A percentile compares a stretch with the other conserved stretches of the same genome.
These are phyloP conservation scores for Drosophila orena DNA, from an alignment of 1,140 invertebrate species.

Conservation along the genomic window DNA sequence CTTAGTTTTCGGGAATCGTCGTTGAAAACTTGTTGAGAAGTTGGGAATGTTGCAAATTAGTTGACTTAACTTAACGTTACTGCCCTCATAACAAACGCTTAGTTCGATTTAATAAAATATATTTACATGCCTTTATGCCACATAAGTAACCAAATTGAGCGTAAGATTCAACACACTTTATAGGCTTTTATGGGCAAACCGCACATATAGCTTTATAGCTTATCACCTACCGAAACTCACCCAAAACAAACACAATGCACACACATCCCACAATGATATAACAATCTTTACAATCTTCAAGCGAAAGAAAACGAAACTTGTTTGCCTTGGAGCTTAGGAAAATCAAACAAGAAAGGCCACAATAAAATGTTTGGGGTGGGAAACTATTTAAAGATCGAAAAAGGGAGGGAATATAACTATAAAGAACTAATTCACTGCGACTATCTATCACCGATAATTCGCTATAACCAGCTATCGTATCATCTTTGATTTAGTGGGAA, in stretches of 20 bases:
- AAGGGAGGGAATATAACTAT: background rate
- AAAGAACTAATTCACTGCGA: constrained; percentile 16
- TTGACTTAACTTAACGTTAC: constrained; percentile 43
- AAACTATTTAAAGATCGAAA: constrained; percentile 10
- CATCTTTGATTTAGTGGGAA: constrained; percentile 50
- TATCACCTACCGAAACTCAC: constrained; percentile 33
- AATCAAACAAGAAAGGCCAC: constrained; percentile 55
- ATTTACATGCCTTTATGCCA: too few species aligned
- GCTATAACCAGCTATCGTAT: constrained; percentile 49
- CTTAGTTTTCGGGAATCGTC: constrained; percentile 26
- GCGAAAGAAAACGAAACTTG: constrained; percentile 54
- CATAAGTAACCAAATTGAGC: constrained; percentile 45
- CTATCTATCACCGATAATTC: constrained; percentile 29
- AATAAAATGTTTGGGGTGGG: background rate
- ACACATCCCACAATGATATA: constrained; percentile 22
- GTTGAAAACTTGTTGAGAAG: constrained; percentile 65
- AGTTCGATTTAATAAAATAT: too few species aligned
- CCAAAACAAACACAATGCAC: constrained; percentile 10
- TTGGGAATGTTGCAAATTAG: constrained; percentile 76
- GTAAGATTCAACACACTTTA: constrained; percentile 76
- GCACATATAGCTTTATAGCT: constrained; percentile 53
- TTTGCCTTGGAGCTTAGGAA: constrained; percentile 68
- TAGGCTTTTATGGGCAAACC: constrained; percentile 57
- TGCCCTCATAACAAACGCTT: too few species aligned
- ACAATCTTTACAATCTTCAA: constrained; percentile 47